Percentiles rank a stretch among this genome's conserved stretches.
phyloP scores from a whole-genome alignment of 1,140 invertebrate genomes.

The Drosophila leontia region DNA sequence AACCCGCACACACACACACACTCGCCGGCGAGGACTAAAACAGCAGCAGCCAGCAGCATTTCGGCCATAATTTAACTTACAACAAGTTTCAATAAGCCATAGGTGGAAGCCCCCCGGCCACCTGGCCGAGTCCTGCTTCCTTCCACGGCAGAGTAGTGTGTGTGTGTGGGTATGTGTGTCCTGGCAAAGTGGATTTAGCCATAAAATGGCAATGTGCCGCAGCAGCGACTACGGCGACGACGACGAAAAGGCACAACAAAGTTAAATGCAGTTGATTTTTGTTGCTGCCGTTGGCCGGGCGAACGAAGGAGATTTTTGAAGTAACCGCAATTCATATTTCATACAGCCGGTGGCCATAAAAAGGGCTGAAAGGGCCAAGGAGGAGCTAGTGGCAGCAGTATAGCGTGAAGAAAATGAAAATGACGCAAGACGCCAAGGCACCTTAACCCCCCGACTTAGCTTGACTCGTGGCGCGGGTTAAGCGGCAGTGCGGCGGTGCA shows the following conservation, averaged over 20 bases:
- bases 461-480: conserved; percentile 58
- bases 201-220: conserved; percentile 78
- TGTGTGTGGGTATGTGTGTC: conserved; percentile 39
- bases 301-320: conserved; percentile 63
- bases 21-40: conserved; percentile 42
- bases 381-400: conserved; percentile 25
- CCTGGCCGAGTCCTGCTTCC: conserved; percentile 25
- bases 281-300: conserved; percentile 51
- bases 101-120: conserved; percentile 38
- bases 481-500: conserved; percentile 54
- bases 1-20: conserved; percentile 42
- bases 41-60: conserved; percentile 61
- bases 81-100: conserved; percentile 80
- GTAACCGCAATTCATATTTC: conserved; percentile 83
- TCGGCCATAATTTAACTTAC: conserved; percentile 82
- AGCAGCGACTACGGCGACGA: conserved; percentile 42
- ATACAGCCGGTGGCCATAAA: conserved; percentile 76
- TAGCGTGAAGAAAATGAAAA: conserved; percentile 76
- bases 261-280: conserved; percentile 81
- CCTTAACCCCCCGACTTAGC: conserved; percentile 54
- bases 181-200: conserved; percentile 79
- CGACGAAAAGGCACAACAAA: conserved; percentile 73
- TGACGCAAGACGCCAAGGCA: conserved; percentile 58
- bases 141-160: conserved; percentile 1
- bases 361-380: conserved; percentile 53